Evolutionary conservation across 2,113 vertebrate species (phyloP).

Genomic region (Chaetodon trifascialis): DNA sequence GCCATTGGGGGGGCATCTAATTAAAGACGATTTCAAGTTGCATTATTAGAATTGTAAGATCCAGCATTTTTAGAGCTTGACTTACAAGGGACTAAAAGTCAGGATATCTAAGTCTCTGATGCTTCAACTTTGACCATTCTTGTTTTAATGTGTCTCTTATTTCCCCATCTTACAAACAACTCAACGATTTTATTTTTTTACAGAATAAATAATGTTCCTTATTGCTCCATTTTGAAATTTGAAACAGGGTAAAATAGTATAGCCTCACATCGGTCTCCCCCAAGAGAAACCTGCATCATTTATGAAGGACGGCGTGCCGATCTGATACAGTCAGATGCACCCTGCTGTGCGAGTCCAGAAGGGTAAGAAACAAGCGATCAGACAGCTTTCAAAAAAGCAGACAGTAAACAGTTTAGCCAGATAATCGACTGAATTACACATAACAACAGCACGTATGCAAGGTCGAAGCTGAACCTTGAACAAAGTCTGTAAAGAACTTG

Average conservation of each 20-base stretch:
- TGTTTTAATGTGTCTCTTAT: background rate
- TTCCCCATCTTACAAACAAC: background rate
- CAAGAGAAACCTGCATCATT: background rate
- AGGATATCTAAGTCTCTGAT: background rate
- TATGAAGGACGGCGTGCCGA: background rate
- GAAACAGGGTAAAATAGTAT: background rate
- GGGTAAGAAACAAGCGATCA: background rate
- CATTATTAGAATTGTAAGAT: background rate
- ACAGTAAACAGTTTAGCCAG: background rate
- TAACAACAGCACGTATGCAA: background rate
- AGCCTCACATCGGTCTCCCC: too few species aligned
- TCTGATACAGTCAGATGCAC: background rate
- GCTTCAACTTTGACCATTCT: background rate
- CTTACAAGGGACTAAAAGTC: background rate
- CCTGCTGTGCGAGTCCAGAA: too few species aligned
- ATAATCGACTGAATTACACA: background rate
- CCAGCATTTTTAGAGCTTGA: background rate
- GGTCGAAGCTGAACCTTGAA: background rate
- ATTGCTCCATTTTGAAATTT: background rate
- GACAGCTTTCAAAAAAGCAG: background rate
- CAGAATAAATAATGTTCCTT: background rate
- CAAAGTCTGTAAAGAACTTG: background rate
- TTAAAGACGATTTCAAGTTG: background rate
- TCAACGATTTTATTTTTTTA: background rate
- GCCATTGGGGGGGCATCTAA: too few species aligned